These are phyloP conservation scores for Caiman crocodilus DNA, from an alignment of 2,797 vertebrate species.

Conservation along the genomic window DNA sequence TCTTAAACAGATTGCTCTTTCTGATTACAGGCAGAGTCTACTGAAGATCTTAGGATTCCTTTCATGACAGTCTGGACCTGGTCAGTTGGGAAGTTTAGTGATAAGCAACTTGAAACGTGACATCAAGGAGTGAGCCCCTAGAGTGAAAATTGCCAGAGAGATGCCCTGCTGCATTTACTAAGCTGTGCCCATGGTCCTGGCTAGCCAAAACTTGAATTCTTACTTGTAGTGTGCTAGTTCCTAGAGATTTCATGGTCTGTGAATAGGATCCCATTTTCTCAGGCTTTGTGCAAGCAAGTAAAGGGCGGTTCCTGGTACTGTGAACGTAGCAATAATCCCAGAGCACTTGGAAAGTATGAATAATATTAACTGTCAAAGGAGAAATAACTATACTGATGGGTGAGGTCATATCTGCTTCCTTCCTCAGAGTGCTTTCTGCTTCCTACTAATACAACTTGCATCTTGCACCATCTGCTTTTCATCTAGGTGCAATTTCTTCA, in stretches of 20 bases:
- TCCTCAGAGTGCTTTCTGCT: background rate
- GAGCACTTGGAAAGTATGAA: background rate
- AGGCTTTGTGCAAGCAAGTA: background rate
- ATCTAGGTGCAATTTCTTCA: background rate
- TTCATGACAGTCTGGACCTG: background rate
- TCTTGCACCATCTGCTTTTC: background rate
- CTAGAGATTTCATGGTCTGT: too few relatives aligned
- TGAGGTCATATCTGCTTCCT: background rate
- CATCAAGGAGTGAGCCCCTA: background rate
- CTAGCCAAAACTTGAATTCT: background rate
- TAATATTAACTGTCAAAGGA: background rate
- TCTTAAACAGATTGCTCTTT: background rate
- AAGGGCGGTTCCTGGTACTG: background rate
- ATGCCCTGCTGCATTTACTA: background rate
- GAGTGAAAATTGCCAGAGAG: background rate
- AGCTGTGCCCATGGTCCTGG: background rate
- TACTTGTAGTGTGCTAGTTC: background rate
- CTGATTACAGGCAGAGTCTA: background rate
- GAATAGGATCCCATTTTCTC: too few relatives aligned
- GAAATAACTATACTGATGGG: background rate
- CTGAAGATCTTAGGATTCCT: background rate
- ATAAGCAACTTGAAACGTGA: background rate
- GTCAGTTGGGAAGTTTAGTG: background rate
- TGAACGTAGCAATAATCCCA: background rate
- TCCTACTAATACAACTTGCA: background rate